Conservation (phyloP, 2,113 vertebrate species). For the Macrotis lagotis region DNA sequence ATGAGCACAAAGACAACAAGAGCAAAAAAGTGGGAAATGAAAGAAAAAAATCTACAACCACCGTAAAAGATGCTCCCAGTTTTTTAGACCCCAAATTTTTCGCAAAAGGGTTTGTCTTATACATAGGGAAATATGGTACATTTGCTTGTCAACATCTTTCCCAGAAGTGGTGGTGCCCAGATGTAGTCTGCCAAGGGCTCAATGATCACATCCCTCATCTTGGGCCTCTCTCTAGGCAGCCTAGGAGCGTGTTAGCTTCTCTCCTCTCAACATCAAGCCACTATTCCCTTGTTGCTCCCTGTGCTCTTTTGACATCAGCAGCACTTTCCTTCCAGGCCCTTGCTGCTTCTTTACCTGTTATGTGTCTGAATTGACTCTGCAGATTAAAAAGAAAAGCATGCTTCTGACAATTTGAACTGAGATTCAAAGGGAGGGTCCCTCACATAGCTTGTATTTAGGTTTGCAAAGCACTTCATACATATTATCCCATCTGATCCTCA, state of each 20-base stretch:
- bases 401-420: not conserved
- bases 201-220: not conserved
- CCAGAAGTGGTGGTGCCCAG: not conserved
- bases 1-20: too few species aligned
- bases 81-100: too few species aligned
- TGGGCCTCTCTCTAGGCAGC: not conserved
- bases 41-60: too few species aligned
- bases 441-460: not conserved
- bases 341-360: not conserved
- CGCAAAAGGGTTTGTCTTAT: too few species aligned
- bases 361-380: not conserved
- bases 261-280: not conserved
- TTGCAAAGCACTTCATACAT: not conserved
- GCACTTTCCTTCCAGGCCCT: not conserved
- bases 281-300: not conserved
- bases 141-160: not conserved
- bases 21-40: too few species aligned
- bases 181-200: not conserved
- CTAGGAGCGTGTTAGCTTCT: not conserved
- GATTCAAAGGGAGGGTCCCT: not conserved
- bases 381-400: not conserved
- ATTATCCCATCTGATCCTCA: not conserved
- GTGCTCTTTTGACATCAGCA: not conserved
- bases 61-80: too few species aligned
- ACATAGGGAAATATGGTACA: too few species aligned